phyloP scores from a whole-genome alignment of 2,797 vertebrate species.

The Pogonophryne albipinna region DNA sequence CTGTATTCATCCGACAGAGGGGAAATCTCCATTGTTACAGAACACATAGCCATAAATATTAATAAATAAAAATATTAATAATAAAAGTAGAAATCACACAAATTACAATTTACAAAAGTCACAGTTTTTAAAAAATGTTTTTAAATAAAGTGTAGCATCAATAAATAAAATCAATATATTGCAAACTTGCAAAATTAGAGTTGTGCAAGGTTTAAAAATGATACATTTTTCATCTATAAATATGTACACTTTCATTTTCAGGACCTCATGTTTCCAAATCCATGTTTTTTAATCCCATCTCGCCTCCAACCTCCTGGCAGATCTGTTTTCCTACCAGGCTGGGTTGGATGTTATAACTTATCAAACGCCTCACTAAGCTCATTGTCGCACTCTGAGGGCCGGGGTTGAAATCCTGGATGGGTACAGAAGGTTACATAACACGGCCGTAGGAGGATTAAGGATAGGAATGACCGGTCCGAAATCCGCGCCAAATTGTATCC shows the following conservation, averaged over 20 bases:
- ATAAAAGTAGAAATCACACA: no score
- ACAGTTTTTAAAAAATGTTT: no score
- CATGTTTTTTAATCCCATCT: slow-evolving; percentile 17
- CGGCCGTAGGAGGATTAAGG: slow-evolving; percentile 57
- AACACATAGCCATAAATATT: no score
- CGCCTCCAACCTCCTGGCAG: slow-evolving; percentile 10
- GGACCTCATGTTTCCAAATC: not conserved
- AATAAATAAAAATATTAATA: no score
- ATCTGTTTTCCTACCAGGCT: slow-evolving; percentile 37
- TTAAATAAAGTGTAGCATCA: no score
- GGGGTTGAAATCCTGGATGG: slow-evolving; percentile 43
- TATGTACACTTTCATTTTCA: not conserved
- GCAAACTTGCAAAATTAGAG: not conserved
- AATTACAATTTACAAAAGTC: no score
- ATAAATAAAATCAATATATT: no score
- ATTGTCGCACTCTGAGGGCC: slow-evolving; percentile 43
- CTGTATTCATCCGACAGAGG: no score
- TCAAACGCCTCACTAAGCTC: slow-evolving; percentile 50
- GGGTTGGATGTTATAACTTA: slow-evolving; percentile 61
- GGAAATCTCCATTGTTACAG: no score
- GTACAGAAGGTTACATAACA: slow-evolving; percentile 66
- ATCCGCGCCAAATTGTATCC: slow-evolving; percentile 27
- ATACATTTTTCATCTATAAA: not conserved
- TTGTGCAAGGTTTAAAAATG: not conserved
- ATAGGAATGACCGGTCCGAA: slow-evolving; percentile 62